These are phyloP conservation scores for Lichenostomus cassidix DNA, from an alignment of 2,113 vertebrate genomes.

Conservation along the genomic window DNA sequence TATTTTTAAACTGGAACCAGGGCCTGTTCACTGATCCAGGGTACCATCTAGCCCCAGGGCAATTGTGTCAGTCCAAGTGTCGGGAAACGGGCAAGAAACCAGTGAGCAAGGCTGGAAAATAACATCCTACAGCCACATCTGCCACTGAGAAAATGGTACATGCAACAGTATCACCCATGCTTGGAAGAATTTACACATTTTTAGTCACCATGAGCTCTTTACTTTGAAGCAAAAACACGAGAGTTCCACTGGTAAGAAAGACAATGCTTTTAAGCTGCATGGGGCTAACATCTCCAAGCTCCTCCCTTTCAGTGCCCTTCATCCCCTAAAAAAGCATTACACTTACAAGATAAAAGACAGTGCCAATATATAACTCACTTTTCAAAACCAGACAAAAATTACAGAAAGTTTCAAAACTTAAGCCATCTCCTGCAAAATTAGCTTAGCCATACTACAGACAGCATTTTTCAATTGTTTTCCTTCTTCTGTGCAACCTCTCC, in stretches of 20 bases:
- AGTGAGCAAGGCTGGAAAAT: rapidly evolving
- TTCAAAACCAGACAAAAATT: background rate
- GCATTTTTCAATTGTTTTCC: background rate
- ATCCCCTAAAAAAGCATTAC: background rate
- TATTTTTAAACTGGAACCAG: background rate
- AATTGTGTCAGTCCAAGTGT: background rate
- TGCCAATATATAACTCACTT: background rate
- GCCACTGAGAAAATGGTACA: background rate
- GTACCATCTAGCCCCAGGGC: background rate
- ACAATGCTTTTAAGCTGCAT: background rate
- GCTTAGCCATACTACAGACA: background rate
- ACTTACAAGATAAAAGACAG: background rate
- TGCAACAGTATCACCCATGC: background rate
- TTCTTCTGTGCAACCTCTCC: background rate
- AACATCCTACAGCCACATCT: background rate
- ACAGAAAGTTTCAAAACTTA: background rate
- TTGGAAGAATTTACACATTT: conserved; percentile 4
- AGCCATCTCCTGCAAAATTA: background rate
- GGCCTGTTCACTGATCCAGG: background rate
- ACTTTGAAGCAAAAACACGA: conserved; percentile 7
- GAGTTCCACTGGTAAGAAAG: background rate
- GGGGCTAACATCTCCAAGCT: background rate
- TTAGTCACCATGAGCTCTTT: background rate
- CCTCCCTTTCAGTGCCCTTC: background rate
- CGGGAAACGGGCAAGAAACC: background rate